A percentile compares a stretch with the other conserved stretches of the same genome.
Evolutionary conservation across 2,888 invertebrate species (phyloP).

Genomic region (Mechanitis mazaeus): DNA sequence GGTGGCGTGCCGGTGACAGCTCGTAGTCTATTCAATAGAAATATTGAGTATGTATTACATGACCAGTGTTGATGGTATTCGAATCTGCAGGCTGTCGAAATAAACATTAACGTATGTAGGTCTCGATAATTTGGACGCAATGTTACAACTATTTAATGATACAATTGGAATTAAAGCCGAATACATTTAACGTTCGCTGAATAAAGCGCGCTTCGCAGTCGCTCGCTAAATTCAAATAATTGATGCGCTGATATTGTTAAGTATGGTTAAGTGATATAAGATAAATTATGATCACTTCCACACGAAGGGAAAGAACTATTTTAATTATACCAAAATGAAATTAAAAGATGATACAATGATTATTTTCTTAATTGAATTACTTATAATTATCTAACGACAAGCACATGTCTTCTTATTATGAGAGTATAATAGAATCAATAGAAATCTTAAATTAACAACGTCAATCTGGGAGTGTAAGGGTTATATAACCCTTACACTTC

Average conservation of each 20-base stretch:
- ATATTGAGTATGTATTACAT: slow-evolving; percentile 31
- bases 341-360: no score
- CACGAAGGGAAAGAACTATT: no score
- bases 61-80: slow-evolving; percentile 23
- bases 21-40: slow-evolving; percentile 35
- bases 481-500: no score
- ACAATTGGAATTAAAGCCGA: slow-evolving; percentile 15
- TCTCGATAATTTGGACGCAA: slow-evolving; percentile 13
- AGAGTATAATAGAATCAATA: no score
- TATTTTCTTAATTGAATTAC: no score
- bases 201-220: neutral
- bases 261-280: neutral
- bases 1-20: slow-evolving; percentile 49
- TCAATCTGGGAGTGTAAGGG: no score
- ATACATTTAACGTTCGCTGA: slow-evolving; percentile 10
- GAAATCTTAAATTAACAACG: no score
- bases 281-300: neutral
- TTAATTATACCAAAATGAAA: no score
- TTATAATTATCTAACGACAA: no score
- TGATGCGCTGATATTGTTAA: neutral
- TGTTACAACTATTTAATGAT: slow-evolving; percentile 18
- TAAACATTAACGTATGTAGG: slow-evolving; percentile 8
- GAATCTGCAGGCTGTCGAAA: slow-evolving; percentile 11
- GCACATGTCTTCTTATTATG: no score
- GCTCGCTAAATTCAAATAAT: slow-evolving; percentile 2